phyloP scores from a whole-genome alignment of 2,888 invertebrate genomes.

The Pristionchus mayeri region DNA sequence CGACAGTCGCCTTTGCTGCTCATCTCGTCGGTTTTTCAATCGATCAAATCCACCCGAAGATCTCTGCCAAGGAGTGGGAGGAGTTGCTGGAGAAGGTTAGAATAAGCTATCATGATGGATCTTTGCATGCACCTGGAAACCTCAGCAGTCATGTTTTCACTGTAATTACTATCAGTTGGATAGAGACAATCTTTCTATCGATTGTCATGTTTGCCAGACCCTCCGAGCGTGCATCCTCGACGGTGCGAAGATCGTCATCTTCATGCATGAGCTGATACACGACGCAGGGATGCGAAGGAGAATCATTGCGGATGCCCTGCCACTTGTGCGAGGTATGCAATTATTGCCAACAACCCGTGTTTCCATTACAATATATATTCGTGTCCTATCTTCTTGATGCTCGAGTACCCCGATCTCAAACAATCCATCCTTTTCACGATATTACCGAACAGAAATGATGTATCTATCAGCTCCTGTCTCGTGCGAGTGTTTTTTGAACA shows the following conservation, averaged over 20 bases:
- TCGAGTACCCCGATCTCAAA: too few relatives aligned
- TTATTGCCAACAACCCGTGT: too few relatives aligned
- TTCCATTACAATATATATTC: too few relatives aligned
- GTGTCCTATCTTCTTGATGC: too few relatives aligned
- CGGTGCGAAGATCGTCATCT: conserved; percentile 21
- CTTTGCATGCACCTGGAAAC: too few relatives aligned
- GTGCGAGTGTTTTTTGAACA: too few relatives aligned
- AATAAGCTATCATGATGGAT: too few relatives aligned
- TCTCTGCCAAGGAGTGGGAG: not conserved
- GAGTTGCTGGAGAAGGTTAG: conserved; percentile 45
- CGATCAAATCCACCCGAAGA: not conserved
- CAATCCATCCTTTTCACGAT: too few relatives aligned
- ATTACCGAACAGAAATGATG: too few relatives aligned
- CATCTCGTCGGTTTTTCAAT: conserved; percentile 14
- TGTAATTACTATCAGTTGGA: not conserved
- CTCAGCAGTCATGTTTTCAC: not conserved
- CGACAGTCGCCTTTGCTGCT: conserved; percentile 22
- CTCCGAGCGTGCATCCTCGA: conserved; percentile 38
- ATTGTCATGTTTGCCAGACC: not conserved
- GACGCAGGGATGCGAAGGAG: not conserved
- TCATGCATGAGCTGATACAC: not conserved
- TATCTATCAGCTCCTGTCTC: too few relatives aligned
- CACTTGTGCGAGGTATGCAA: not conserved
- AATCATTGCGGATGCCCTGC: not conserved
- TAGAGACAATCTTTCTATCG: too few relatives aligned